phyloP scores from a whole-genome alignment of 2,797 vertebrate species.

The Buceros bicornis region DNA sequence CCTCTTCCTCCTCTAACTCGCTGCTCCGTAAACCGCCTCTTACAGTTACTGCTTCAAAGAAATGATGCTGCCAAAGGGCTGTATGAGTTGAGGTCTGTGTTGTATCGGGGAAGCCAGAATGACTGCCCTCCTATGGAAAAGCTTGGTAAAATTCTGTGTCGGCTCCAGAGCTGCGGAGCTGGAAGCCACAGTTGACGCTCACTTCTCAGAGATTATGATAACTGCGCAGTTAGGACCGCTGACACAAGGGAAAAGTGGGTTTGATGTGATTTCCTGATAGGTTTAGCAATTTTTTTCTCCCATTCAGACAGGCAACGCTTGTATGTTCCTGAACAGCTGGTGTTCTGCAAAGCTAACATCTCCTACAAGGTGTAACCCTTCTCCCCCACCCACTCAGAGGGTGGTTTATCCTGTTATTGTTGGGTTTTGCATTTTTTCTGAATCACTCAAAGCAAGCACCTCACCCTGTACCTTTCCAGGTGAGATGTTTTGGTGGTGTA shows the following conservation, averaged over 20 bases:
- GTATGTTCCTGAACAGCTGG: neutral
- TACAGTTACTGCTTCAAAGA: neutral
- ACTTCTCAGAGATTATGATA: neutral
- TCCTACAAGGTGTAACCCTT: constrained; percentile 4
- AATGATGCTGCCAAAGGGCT: neutral
- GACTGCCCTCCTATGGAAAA: neutral
- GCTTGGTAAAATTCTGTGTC: neutral
- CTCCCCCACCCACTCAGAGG: neutral
- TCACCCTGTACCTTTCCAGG: constrained; percentile 16
- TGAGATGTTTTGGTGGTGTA: constrained; percentile 16
- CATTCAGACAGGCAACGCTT: neutral
- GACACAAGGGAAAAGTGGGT: neutral
- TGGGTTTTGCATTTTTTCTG: constrained; percentile 3
- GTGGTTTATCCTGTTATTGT: neutral
- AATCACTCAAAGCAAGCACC: neutral
- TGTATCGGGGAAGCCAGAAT: neutral
- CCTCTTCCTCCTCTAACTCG: neutral
- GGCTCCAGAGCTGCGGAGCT: neutral
- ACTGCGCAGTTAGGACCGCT: neutral
- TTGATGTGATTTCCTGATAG: neutral
- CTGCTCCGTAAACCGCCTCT: neutral
- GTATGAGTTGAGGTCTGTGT: neutral
- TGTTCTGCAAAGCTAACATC: neutral
- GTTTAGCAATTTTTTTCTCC: neutral
- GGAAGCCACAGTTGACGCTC: neutral